A percentile compares a stretch with the other conserved stretches of the same genome.
These are phyloP conservation scores for Rhinolophus ferrumequinum DNA, from an alignment of 2,113 vertebrate genomes.

Conservation along the genomic window DNA sequence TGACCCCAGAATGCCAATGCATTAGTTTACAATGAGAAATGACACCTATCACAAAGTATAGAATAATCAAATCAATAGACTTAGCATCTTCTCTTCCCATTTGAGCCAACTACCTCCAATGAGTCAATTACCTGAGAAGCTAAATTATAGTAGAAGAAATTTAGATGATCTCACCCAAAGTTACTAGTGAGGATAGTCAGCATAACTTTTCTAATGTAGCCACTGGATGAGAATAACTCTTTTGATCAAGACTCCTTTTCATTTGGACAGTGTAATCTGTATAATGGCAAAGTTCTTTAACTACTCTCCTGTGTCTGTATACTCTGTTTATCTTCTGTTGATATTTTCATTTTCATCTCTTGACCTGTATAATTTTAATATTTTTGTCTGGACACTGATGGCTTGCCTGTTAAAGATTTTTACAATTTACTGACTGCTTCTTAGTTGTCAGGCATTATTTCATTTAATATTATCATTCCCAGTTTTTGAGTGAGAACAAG, in stretches of 20 bases:
- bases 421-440: background rate
- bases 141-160: conserved; percentile 5
- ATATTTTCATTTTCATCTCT: background rate
- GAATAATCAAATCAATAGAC: background rate
- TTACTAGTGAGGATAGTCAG: background rate
- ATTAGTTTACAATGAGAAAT: background rate
- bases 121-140: background rate
- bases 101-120: background rate
- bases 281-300: background rate
- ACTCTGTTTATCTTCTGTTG: background rate
- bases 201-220: background rate
- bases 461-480: background rate
- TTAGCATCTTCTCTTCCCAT: background rate
- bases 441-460: background rate
- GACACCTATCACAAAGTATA: background rate
- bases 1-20: background rate
- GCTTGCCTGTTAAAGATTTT: background rate
- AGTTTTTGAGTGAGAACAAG: background rate
- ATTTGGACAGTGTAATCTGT: background rate
- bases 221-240: background rate
- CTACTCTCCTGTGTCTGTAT: background rate
- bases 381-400: background rate
- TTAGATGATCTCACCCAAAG: background rate
- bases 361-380: background rate
- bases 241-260: background rate